A percentile compares a stretch with the other conserved stretches of the same genome.
These are phyloP conservation scores for Calliphora vomitoria DNA, from an alignment of 2,888 invertebrate species.

Conservation along the genomic window DNA sequence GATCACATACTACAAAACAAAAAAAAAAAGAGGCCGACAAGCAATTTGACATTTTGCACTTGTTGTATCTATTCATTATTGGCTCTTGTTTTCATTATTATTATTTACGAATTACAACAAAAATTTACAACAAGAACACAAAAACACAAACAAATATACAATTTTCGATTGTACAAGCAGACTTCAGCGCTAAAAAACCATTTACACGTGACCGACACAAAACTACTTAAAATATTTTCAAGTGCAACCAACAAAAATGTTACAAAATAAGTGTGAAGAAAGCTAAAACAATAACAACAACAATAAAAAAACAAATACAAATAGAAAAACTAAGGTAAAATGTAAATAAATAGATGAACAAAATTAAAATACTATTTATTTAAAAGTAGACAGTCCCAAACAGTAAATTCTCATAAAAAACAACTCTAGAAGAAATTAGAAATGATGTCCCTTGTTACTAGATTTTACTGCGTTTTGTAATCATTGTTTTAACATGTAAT, in stretches of 20 bases:
- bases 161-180: constrained; percentile 11
- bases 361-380: constrained; percentile 31
- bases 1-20: no score
- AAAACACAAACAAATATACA: not conserved
- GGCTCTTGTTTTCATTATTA: constrained; percentile 50
- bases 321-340: not conserved
- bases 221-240: constrained; percentile 72
- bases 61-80: constrained; percentile 36
- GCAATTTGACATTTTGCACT: constrained; percentile 60
- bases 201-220: constrained; percentile 71
- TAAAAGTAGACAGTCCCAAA: not conserved
- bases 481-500: not conserved
- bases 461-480: not conserved
- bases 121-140: constrained; percentile 27
- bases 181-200: not conserved
- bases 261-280: constrained; percentile 67
- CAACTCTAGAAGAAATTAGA: not conserved
- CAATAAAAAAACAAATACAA: not conserved
- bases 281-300: constrained; percentile 13
- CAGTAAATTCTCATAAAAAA: not conserved
- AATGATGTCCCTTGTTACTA: not conserved
- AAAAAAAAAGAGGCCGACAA: constrained; percentile 46
- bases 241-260: constrained; percentile 67
- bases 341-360: constrained; percentile 14
- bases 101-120: constrained; percentile 33